phyloP scores from a whole-genome alignment of 2,113 vertebrate species.

The Phyllopteryx taeniolatus region DNA sequence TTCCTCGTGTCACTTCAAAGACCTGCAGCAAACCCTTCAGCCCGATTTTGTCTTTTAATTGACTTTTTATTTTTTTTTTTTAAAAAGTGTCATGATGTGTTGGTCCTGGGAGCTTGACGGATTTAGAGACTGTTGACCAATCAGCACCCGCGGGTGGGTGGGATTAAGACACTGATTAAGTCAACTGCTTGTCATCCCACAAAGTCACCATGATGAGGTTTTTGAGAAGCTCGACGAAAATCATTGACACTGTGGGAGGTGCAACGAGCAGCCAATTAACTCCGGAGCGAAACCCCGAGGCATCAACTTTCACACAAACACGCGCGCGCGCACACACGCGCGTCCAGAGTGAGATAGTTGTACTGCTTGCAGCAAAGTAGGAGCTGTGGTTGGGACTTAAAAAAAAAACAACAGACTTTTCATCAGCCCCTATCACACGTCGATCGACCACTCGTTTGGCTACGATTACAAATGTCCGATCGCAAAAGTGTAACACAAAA shows the following conservation, averaged over 20 bases:
- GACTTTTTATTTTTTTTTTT: background rate
- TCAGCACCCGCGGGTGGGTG: background rate
- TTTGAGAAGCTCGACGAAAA: slow-evolving; percentile 4
- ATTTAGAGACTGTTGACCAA: background rate
- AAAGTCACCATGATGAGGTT: slow-evolving; percentile 7
- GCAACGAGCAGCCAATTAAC: slow-evolving; percentile 13
- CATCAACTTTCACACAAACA: background rate
- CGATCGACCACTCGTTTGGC: background rate
- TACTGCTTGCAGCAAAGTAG: background rate
- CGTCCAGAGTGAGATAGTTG: background rate
- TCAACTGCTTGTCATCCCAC: background rate
- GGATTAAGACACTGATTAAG: slow-evolving; percentile 3
- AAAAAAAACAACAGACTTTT: slow-evolving; percentile 1
- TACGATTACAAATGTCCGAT: background rate
- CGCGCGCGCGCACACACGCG: background rate
- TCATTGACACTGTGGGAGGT: slow-evolving; percentile 8
- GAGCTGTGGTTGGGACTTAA: background rate
- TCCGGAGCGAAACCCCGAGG: slow-evolving; percentile 4
- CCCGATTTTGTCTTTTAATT: background rate
- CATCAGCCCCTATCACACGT: background rate
- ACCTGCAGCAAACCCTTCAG: background rate
- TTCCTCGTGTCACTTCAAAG: background rate
- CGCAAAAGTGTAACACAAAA: background rate
- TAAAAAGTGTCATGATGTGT: background rate
- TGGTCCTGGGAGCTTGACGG: background rate